Evolutionary conservation across 2,797 vertebrate genomes (phyloP).

Genomic region (Neosalanx taihuensis): DNA sequence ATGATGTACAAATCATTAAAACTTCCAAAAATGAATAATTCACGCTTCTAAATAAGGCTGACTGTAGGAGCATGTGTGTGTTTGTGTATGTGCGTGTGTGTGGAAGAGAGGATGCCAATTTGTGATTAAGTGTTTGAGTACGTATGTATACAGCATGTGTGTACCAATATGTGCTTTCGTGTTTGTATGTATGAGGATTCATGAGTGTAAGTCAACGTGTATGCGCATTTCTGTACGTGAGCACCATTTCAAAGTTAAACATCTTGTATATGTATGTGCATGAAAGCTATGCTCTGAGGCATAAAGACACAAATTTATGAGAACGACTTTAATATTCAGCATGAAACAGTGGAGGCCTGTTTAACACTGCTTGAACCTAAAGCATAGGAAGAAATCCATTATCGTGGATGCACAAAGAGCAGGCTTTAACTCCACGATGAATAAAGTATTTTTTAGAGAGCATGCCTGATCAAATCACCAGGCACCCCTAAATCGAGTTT

Average conservation of each 20-base stretch:
- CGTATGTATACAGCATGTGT: background rate
- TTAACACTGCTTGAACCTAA: slow-evolving; percentile 19
- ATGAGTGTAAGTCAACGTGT: background rate
- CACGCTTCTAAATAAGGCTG: slow-evolving; percentile 55
- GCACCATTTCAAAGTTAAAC: too few species aligned
- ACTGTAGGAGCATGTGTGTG: slow-evolving; percentile 31
- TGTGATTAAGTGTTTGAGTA: slow-evolving; percentile 2
- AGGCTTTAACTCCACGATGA: background rate
- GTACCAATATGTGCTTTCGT: background rate
- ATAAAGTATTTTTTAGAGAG: slow-evolving; percentile 11
- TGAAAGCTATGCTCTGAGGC: background rate
- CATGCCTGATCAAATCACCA: slow-evolving; percentile 35
- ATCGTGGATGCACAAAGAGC: background rate
- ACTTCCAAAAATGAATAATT: slow-evolving; percentile 69
- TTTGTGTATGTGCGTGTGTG: slow-evolving; percentile 18
- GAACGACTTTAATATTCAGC: slow-evolving; percentile 29
- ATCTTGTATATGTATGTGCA: background rate
- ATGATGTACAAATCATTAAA: slow-evolving; percentile 65
- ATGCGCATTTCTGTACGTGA: background rate
- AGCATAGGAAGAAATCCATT: slow-evolving; percentile 13
- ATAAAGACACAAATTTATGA: slow-evolving; percentile 20
- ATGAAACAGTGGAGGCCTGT: slow-evolving; percentile 11
- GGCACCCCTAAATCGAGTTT: too few species aligned
- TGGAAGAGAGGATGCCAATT: background rate
- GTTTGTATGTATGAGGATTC: slow-evolving; percentile 3